Evolutionary conservation across 2,113 vertebrate genomes (phyloP), one percentile per base, ranked within the genome.

Genomic region (Gallinago undulata): DNA sequence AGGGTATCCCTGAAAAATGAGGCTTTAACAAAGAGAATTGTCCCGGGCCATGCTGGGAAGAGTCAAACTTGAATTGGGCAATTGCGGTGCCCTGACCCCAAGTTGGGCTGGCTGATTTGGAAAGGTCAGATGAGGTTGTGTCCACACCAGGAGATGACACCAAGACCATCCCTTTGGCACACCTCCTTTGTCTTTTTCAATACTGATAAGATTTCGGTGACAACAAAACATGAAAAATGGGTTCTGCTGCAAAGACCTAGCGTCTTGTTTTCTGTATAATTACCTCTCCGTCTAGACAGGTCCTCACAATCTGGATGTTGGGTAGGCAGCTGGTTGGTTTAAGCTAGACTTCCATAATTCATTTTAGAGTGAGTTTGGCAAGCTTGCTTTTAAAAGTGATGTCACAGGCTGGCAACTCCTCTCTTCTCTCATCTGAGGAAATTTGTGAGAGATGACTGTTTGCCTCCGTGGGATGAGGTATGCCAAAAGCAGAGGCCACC

Each of bases 371-470:
- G 57, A 50, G 31, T 67, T 85, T 85, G 84, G 76, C 56, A 85
- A 75, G 57, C 31, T 53, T 83, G 47, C 35, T 90, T 85, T 75
- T 27, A 28, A n/a, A 85, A 75, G 69, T 57, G 41, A 10, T 83
- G 72, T 37, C 19, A 1, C 28, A 24, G 70, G 31, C 67, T 93
- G 67, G 62, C 47, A 59, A 41, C 24, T 63, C 67, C 67, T 75
- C 33, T 25, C 19, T 51, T 41, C 30, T 25, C 17, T 79, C 30
- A 15, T 33, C 21, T 55, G 74, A 73, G 69, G 16, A 14, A 43
- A 48, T 1, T 1, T 16, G 22, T 45, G 53, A 53, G 56, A 28
- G 31, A 5, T 0, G 1, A 6, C 6, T 16, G 8, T 57, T 27
- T 1, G 47, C 57, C 48, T 45, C n/a, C 24, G 2, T 30, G 57